phyloP scores from a whole-genome alignment of 2,113 vertebrate species.

The Leucopsar rothschildi region DNA sequence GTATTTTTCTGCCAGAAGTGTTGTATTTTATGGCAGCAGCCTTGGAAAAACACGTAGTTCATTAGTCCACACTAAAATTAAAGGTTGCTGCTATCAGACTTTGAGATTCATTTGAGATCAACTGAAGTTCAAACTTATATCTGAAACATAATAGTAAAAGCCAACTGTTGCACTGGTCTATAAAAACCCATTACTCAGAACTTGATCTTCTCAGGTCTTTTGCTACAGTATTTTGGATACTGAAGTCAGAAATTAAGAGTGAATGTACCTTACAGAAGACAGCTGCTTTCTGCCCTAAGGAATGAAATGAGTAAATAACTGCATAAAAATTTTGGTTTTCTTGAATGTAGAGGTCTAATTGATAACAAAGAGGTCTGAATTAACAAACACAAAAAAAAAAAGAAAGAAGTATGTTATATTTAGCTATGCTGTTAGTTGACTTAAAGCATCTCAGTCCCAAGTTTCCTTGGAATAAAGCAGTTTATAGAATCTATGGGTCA shows the following conservation, averaged over 20 bases:
- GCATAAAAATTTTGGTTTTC: not conserved
- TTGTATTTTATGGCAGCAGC: not conserved
- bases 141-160: not conserved
- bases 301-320: not conserved
- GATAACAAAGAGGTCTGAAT: not conserved
- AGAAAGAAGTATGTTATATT: not conserved
- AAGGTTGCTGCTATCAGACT: not conserved
- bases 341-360: not conserved
- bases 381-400: not conserved
- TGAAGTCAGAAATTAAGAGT: not conserved
- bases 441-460: not conserved
- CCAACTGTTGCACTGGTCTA: not conserved
- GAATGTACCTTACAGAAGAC: not conserved
- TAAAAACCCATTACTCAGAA: not conserved
- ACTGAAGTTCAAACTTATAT: not conserved
- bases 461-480: not conserved
- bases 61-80: not conserved
- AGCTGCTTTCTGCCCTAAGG: not conserved
- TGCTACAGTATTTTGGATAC: not conserved
- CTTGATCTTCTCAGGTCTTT: not conserved
- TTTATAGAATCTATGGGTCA: not conserved
- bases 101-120: not conserved
- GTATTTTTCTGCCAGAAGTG: not conserved
- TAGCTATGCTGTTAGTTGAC: not conserved
- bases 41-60: not conserved